Base-by-base conservation (phyloP, 2,888 invertebrate species). In the Drosophila maculinotata region DNA sequence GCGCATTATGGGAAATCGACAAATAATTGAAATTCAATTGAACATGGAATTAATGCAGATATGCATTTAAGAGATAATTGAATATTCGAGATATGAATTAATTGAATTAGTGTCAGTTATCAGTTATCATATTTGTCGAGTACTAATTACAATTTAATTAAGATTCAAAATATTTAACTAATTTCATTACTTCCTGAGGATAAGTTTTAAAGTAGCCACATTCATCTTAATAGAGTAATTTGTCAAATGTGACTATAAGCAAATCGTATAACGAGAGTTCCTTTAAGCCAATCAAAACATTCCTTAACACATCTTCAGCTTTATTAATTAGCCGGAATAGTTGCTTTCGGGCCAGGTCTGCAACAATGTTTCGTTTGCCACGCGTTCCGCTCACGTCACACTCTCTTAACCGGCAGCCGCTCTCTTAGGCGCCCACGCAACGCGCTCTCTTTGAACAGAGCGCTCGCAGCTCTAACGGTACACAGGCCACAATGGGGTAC, bases 311-410 rank as follows among this genome's bases (percentile, higher is more conserved):
- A 30, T 36, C 25, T 45, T 45, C 17, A 49, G 60, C 53, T n/a
- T 47, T 47, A 53, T 53, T 69, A 58, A 84, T 79, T 69, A 73
- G 69, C 69, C 65, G 41, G 41, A 65, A 78, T 78, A 68, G 74
- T 78, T 72, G 30, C 38, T 36, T 14, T 28, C 17, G 39, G 23
- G 17, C 51, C 33, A 20, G 45, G 71, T 45, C 58, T 49, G 72
- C 72, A 73, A 60, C 72, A 76, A 59, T 69, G 82, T 80, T 84
- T 23, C 84, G 38, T 6, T 31, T 84, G 31, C 57, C 78, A 84
- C 39, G 23, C 74, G 63, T 81, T 84, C 57, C 77, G 2, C 52
- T 12, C 2, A 17, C 17, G 38, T 12, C 33, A n/a, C 15, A 20
- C 60, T 39, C 73, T 72, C 58, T 64, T 58, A 36, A 8, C 71